Evolutionary conservation across 2,797 vertebrate genomes (phyloP).

Genomic region (Chrysocyon brachyurus): DNA sequence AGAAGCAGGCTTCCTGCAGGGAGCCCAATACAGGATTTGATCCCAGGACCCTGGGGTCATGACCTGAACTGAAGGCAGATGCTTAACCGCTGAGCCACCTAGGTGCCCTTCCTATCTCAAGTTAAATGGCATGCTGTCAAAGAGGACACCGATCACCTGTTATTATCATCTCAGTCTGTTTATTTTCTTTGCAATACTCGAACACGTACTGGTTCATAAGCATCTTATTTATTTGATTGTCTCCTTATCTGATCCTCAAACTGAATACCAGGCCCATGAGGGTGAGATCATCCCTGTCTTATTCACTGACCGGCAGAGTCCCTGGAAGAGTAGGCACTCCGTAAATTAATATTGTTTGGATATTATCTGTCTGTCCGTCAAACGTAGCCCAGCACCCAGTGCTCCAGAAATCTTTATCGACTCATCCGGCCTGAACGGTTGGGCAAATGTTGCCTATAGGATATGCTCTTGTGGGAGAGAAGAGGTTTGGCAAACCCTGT

Average conservation of each 20-base stretch:
- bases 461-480: not conserved
- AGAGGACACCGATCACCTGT: not conserved
- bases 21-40: no score
- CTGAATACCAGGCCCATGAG: not conserved
- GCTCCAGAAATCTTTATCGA: not conserved
- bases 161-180: not conserved
- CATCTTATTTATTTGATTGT: not conserved
- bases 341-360: not conserved
- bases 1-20: no score
- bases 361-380: not conserved
- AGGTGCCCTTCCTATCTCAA: no score
- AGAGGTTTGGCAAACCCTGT: not conserved
- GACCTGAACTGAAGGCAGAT: no score
- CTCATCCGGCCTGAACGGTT: not conserved
- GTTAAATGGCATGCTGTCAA: not conserved
- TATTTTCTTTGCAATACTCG: not conserved
- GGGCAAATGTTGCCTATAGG: not conserved
- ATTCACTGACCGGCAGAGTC: not conserved
- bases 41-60: no score
- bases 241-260: not conserved
- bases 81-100: no score
- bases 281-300: not conserved
- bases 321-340: not conserved
- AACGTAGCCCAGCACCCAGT: not conserved
- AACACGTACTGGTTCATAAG: not conserved